Conservation (phyloP, 2,888 invertebrate genomes). For the Mythimna loreyi region DNA sequence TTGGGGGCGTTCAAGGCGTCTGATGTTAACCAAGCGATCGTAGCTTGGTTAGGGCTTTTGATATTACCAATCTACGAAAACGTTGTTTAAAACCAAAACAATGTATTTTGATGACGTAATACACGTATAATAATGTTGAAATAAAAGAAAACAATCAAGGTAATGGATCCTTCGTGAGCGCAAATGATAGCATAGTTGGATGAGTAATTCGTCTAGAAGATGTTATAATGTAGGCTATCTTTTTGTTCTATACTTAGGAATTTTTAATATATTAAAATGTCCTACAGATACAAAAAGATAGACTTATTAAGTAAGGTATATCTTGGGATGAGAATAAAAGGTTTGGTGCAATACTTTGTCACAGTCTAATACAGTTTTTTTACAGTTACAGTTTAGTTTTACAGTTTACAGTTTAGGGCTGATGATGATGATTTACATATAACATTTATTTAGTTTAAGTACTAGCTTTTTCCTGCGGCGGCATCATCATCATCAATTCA, state of each 20-base stretch:
- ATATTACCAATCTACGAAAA: neutral
- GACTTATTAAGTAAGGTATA: no score
- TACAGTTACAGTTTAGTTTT: no score
- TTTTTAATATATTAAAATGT: neutral
- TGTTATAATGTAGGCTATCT: slow-evolving; percentile 19
- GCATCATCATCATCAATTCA: no score
- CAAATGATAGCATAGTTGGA: slow-evolving; percentile 48
- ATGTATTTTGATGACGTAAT: slow-evolving; percentile 11
- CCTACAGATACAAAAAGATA: no score
- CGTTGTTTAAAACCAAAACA: neutral
- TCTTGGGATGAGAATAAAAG: neutral
- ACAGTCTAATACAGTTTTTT: no score
- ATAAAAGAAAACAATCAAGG: slow-evolving; percentile 25
- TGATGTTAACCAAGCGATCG: no score
- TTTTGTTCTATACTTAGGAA: slow-evolving; percentile 27
- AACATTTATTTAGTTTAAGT: neutral
- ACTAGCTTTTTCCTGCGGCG: neutral
- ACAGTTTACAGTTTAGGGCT: no score
- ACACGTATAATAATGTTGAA: neutral
- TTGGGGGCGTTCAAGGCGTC: no score
- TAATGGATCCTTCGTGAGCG: slow-evolving; percentile 39
- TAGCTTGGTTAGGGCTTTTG: no score
- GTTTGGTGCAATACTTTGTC: neutral
- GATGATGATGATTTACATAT: no score
- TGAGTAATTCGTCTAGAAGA: slow-evolving; percentile 6